Percentiles rank a stretch among this genome's conserved stretches.
Conservation (phyloP, 2,888 invertebrate genomes). For the Platynereis dumerilii region DNA sequence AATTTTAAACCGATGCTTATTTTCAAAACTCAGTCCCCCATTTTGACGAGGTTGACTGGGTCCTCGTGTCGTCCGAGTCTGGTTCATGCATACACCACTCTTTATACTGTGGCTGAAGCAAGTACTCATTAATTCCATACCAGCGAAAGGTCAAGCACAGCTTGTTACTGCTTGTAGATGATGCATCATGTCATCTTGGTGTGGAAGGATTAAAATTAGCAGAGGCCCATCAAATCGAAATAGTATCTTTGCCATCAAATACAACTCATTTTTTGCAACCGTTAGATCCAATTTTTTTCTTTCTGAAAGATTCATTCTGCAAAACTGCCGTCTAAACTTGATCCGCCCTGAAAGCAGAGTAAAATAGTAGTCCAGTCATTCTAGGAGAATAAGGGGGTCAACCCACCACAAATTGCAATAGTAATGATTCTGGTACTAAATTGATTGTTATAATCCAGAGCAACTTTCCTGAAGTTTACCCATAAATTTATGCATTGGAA, state of each 20-base stretch:
- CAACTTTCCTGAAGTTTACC: too few species aligned
- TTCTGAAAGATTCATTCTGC: background rate
- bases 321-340: background rate
- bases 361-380: too few species aligned
- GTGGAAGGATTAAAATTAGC: background rate
- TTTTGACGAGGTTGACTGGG: background rate
- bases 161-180: background rate
- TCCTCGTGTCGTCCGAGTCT: background rate
- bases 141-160: background rate
- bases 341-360: background rate
- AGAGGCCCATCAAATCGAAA: background rate
- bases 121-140: background rate
- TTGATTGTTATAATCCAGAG: too few species aligned
- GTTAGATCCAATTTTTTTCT: background rate
- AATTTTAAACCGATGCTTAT: background rate
- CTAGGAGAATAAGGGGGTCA: too few species aligned
- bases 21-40: background rate
- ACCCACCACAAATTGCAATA: too few species aligned
- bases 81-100: background rate
- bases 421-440: too few species aligned
- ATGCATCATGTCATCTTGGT: background rate
- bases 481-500: too few species aligned
- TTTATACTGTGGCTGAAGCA: background rate
- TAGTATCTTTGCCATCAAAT: background rate
- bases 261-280: constrained; percentile 2